Conservation (phyloP, 2,113 vertebrate species). For the Nothocercus nigrocapillus region DNA sequence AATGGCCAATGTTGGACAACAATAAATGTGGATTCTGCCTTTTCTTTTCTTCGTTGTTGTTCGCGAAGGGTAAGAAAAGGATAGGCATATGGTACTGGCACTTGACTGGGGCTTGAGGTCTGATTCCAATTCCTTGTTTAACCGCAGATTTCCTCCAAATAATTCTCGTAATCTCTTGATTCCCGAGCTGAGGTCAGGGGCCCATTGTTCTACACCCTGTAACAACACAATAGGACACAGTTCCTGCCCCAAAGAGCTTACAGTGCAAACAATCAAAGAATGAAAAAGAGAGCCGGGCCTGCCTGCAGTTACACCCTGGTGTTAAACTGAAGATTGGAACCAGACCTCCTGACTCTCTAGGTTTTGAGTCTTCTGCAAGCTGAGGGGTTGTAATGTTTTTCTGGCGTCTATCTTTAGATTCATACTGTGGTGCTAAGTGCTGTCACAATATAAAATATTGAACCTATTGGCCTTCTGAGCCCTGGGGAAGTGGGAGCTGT, state of each 20-base stretch:
- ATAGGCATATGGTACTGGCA: constrained; percentile 70
- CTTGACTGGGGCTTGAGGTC: constrained; percentile 62
- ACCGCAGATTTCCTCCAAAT: constrained; percentile 73
- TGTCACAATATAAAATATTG: constrained; percentile 14
- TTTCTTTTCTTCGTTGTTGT: neutral
- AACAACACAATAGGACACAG: constrained; percentile 73
- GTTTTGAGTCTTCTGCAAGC: constrained; percentile 43
- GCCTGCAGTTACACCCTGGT: constrained; percentile 71
- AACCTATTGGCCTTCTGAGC: neutral
- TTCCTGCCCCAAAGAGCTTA: constrained; percentile 71
- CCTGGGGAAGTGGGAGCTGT: neutral
- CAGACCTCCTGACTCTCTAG: constrained; percentile 67
- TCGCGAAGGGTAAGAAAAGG: constrained; percentile 55
- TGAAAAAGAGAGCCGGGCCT: constrained; percentile 68
- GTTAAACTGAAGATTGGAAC: constrained; percentile 69
- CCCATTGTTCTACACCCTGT: constrained; percentile 74
- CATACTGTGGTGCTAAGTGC: neutral
- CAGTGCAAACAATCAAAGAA: constrained; percentile 74
- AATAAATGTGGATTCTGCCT: constrained; percentile 43
- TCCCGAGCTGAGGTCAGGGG: constrained; percentile 69
- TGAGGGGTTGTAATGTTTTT: neutral
- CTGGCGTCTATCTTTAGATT: constrained; percentile 51
- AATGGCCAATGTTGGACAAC: constrained; percentile 51
- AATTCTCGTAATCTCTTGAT: constrained; percentile 73
- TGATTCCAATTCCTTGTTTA: constrained; percentile 74